A percentile compares a stretch with the other conserved stretches of the same genome.
Conservation (phyloP, 2,888 invertebrate genomes). For the Marronus borbonicus region DNA sequence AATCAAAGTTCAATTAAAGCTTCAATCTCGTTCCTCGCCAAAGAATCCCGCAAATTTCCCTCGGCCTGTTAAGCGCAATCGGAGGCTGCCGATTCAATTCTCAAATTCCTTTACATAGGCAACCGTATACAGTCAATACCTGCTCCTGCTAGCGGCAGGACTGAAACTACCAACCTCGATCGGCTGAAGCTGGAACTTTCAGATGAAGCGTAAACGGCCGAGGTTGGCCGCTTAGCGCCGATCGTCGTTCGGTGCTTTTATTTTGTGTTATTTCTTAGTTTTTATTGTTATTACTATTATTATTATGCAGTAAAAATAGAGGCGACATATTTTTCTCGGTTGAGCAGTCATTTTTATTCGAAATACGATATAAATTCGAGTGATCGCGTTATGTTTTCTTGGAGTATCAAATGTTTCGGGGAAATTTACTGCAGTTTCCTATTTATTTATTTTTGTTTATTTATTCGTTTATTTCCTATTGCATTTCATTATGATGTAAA, state of each 20-base stretch:
- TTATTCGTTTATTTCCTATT: too few species aligned
- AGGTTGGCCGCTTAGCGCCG: conserved; percentile 51
- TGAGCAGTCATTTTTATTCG: not conserved
- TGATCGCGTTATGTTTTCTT: not conserved
- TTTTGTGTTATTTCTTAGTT: conserved; percentile 56
- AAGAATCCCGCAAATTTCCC: not conserved
- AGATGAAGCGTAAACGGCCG: conserved; percentile 54
- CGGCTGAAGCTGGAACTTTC: conserved; percentile 58
- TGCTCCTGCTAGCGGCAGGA: conserved; percentile 48
- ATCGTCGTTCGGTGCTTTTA: conserved; percentile 54
- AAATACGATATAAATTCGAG: not conserved
- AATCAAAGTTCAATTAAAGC: not conserved
- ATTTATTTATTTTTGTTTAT: too few species aligned
- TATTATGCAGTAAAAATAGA: conserved; percentile 22
- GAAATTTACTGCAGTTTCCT: too few species aligned
- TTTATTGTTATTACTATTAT: conserved; percentile 52
- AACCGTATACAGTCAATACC: conserved; percentile 18
- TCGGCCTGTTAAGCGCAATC: conserved; percentile 8
- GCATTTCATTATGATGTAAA: too few species aligned
- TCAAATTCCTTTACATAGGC: conserved; percentile 16
- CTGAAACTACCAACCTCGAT: conserved; percentile 47
- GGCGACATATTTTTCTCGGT: not conserved
- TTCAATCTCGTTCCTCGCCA: not conserved
- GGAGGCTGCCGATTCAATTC: conserved; percentile 23
- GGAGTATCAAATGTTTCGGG: too few species aligned